phyloP scores from a whole-genome alignment of 1,140 invertebrate genomes.

The Nasonia giraulti region DNA sequence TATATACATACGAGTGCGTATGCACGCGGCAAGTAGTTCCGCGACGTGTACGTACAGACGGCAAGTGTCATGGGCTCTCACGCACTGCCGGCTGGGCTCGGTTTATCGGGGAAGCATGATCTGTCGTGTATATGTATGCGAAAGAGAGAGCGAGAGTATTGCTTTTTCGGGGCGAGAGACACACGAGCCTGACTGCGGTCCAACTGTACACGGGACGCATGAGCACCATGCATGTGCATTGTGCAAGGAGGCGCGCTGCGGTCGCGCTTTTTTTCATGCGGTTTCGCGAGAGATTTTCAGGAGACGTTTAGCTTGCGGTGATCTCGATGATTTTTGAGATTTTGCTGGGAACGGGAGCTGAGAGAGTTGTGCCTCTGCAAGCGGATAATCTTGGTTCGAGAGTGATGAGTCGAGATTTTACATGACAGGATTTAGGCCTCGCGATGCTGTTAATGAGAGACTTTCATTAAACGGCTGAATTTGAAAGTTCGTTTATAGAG shows the following conservation, averaged over 20 bases:
- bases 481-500: too few relatives aligned
- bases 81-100: slow-evolving; percentile 67
- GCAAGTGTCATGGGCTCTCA: slow-evolving; percentile 62
- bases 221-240: slow-evolving; percentile 53
- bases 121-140: slow-evolving; percentile 8
- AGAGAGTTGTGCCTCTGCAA: too few relatives aligned
- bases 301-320: too few relatives aligned
- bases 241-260: neutral
- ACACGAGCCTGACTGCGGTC: slow-evolving; percentile 61
- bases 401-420: too few relatives aligned
- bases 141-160: slow-evolving; percentile 39
- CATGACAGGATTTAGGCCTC: too few relatives aligned
- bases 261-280: neutral
- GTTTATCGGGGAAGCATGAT: slow-evolving; percentile 70
- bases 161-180: slow-evolving; percentile 60
- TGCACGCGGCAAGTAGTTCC: too few relatives aligned
- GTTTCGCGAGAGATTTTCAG: neutral
- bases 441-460: too few relatives aligned
- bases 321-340: too few relatives aligned
- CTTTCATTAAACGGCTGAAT: too few relatives aligned
- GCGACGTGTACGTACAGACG: neutral
- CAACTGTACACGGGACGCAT: slow-evolving; percentile 66
- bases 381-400: too few relatives aligned
- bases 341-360: too few relatives aligned
- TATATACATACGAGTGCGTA: too few relatives aligned